Evolutionary conservation across 2,888 invertebrate species (phyloP).

Genomic region (Tridacna gigas): DNA sequence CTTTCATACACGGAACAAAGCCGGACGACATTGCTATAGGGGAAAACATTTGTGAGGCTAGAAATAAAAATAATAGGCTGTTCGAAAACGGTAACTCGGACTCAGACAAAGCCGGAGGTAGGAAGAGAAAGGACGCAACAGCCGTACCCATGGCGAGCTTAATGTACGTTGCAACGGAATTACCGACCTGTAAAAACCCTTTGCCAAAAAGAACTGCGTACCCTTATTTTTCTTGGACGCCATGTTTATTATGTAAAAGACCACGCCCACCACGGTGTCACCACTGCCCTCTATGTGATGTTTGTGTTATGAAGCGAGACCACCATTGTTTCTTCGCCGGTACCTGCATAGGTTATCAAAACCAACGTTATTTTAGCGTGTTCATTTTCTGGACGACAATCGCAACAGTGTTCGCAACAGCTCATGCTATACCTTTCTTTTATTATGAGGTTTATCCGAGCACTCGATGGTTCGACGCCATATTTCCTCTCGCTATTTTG

Average conservation of each 20-base stretch:
- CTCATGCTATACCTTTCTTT: constrained; percentile 58
- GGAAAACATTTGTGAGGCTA: constrained; percentile 35
- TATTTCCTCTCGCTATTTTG: constrained; percentile 71
- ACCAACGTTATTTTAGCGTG: constrained; percentile 80
- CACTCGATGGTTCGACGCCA: constrained; percentile 69
- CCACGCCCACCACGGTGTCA: constrained; percentile 82
- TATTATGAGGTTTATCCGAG: constrained; percentile 49
- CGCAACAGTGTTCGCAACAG: constrained; percentile 69
- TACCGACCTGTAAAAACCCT: constrained; percentile 32
- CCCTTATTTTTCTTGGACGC: constrained; percentile 83
- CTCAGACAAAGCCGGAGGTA: neutral
- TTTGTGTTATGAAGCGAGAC: constrained; percentile 82
- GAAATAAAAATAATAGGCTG: neutral
- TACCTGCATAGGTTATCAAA: constrained; percentile 80
- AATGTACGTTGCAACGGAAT: constrained; percentile 59
- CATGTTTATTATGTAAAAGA: constrained; percentile 76
- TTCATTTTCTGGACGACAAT: constrained; percentile 77
- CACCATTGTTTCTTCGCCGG: constrained; percentile 83
- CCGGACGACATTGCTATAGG: constrained; percentile 47
- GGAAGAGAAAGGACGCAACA: constrained; percentile 37
- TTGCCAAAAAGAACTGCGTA: constrained; percentile 67
- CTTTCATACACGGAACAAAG: constrained; percentile 63
- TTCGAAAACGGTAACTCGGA: neutral
- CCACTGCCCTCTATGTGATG: constrained; percentile 81
- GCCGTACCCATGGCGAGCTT: constrained; percentile 32